These are phyloP conservation scores for Cheilosia scutellata DNA, from an alignment of 2,888 invertebrate genomes.

Conservation along the genomic window DNA sequence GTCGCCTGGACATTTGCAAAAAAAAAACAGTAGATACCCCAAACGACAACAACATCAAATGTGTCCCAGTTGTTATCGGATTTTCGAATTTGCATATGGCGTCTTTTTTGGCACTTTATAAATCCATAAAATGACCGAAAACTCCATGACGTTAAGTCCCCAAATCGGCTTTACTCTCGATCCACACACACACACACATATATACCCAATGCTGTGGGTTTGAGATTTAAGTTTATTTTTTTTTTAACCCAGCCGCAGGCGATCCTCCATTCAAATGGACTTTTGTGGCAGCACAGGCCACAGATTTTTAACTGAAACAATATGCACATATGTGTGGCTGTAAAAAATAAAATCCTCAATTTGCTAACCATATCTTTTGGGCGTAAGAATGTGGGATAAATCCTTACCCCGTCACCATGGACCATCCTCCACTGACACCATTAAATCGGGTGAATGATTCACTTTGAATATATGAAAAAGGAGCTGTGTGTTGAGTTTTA, in stretches of 20 bases:
- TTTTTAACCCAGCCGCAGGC: conserved; percentile 70
- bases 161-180: conserved; percentile 73
- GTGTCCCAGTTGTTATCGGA: conserved; percentile 76
- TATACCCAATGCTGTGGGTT: conserved; percentile 28
- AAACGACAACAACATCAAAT: conserved; percentile 72
- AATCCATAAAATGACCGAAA: conserved; percentile 76
- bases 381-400: conserved; percentile 72
- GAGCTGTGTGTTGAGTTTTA: conserved; percentile 26
- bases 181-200: conserved; percentile 30
- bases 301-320: conserved; percentile 54
- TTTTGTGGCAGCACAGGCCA: conserved; percentile 64
- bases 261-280: conserved; percentile 70
- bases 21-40: conserved; percentile 1
- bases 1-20: neutral
- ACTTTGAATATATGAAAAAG: conserved; percentile 51
- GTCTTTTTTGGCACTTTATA: conserved; percentile 76
- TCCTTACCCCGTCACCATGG: conserved; percentile 22
- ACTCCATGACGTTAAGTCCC: conserved; percentile 76
- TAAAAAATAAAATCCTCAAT: conserved; percentile 74
- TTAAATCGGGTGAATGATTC: conserved; percentile 73
- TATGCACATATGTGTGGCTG: conserved; percentile 23
- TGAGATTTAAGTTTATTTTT: conserved; percentile 17
- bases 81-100: conserved; percentile 74
- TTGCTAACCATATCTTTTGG: conserved; percentile 74
- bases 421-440: conserved; percentile 60